Conservation (phyloP, 2,888 invertebrate species). For the Dorcus hopei region DNA sequence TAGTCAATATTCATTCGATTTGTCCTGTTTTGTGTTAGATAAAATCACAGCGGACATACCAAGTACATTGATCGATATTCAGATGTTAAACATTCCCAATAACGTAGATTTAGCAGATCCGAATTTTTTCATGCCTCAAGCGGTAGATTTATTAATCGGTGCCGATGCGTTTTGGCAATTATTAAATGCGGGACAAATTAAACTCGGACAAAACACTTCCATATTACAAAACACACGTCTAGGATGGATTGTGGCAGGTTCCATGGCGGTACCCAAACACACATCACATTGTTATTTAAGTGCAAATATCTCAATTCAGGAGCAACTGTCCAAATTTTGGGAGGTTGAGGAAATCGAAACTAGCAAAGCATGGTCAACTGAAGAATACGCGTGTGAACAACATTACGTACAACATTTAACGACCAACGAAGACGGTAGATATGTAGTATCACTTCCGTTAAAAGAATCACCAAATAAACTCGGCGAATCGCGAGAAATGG, state of each 20-base stretch:
- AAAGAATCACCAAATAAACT: background rate
- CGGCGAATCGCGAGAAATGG: background rate
- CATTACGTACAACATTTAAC: background rate
- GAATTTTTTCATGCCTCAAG: background rate
- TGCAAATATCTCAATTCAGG: background rate
- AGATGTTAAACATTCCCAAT: background rate
- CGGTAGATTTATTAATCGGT: slow-evolving; percentile 1
- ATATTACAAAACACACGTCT: slow-evolving; percentile 1
- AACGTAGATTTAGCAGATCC: slow-evolving; percentile 4
- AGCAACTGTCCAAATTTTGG: slow-evolving; percentile 4
- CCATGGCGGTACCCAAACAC: background rate
- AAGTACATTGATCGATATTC: no score
- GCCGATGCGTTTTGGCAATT: slow-evolving; percentile 1
- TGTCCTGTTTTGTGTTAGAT: no score
- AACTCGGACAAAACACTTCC: background rate
- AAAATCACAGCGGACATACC: no score
- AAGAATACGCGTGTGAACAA: slow-evolving; percentile 1
- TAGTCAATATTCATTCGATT: no score
- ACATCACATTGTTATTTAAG: background rate
- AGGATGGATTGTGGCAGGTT: slow-evolving; percentile 1
- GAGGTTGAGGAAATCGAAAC: slow-evolving; percentile 1
- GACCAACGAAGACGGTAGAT: background rate
- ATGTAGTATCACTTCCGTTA: slow-evolving; percentile 1
- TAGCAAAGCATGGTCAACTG: background rate
- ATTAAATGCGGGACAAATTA: background rate